phyloP scores from a whole-genome alignment of 2,797 vertebrate genomes.

The Mus spretus region DNA sequence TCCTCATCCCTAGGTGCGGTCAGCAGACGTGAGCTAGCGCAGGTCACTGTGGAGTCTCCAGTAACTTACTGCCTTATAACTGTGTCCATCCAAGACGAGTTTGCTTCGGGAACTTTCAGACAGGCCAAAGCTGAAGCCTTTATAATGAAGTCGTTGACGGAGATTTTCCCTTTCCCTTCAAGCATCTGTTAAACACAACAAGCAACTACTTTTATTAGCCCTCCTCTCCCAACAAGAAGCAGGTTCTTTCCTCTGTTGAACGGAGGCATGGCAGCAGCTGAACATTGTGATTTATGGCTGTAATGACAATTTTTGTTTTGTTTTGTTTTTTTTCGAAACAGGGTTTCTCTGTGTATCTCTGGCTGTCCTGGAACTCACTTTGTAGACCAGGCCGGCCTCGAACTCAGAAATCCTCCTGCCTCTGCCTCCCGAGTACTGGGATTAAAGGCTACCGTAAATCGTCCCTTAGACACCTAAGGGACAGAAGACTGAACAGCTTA shows the following conservation, averaged over 20 bases:
- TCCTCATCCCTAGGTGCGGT: background rate
- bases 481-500: background rate
- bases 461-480: conserved; percentile 1
- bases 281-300: background rate
- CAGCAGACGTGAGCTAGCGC: background rate
- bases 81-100: conserved; percentile 99
- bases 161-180: conserved; percentile 95
- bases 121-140: conserved; percentile 98
- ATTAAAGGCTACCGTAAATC: background rate
- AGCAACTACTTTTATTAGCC: conserved; percentile 50
- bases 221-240: background rate
- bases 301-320: conserved; percentile 3
- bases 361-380: background rate
- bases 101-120: conserved; percentile 98
- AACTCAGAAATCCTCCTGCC: background rate
- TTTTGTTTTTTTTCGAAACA: no score
- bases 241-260: conserved; percentile 37
- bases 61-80: conserved; percentile 97
- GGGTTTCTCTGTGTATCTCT: no score
- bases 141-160: conserved; percentile 98
- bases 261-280: background rate
- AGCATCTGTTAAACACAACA: conserved; percentile 91
- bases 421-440: background rate
- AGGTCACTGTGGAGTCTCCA: background rate
- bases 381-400: background rate